Percentiles rank a stretch among this genome's conserved stretches.
phyloP scores from a whole-genome alignment of 2,113 vertebrate species.

The Myrmecobius fasciatus region DNA sequence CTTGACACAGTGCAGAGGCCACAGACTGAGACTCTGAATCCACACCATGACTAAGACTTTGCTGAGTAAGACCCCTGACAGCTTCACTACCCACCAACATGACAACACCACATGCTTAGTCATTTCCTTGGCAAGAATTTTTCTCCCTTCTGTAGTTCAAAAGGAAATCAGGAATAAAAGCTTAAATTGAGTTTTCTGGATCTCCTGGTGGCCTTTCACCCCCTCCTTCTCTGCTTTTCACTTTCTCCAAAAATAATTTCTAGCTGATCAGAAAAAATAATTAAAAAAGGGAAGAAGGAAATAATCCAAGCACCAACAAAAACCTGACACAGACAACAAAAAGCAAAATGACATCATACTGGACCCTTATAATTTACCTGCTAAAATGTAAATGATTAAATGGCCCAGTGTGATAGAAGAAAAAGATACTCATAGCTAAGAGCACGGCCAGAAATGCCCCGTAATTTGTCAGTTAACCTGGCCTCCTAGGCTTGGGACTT shows the following conservation, averaged over 20 bases:
- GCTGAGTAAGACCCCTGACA: neutral
- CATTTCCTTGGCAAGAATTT: neutral
- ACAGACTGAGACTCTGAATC: neutral
- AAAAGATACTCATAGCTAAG: neutral
- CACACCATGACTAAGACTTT: neutral
- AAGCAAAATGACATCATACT: neutral
- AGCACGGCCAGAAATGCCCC: neutral
- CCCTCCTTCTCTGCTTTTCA: neutral
- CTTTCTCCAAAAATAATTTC: neutral
- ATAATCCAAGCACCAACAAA: neutral
- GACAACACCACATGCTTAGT: neutral
- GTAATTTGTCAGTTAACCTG: no score
- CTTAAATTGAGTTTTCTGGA: neutral
- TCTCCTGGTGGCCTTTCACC: neutral
- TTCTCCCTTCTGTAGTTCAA: neutral
- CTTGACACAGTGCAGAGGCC: rapidly evolving
- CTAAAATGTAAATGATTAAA: neutral
- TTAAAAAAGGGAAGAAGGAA: neutral
- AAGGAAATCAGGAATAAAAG: neutral
- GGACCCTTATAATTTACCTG: neutral
- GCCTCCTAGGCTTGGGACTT: neutral
- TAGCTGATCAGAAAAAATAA: neutral
- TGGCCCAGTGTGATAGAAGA: neutral
- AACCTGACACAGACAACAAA: neutral
- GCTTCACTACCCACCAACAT: neutral